A percentile compares a stretch with the other conserved stretches of the same genome.
Evolutionary conservation across 2,888 invertebrate genomes (phyloP).

Genomic region (Leptinotarsa peninsularis): DNA sequence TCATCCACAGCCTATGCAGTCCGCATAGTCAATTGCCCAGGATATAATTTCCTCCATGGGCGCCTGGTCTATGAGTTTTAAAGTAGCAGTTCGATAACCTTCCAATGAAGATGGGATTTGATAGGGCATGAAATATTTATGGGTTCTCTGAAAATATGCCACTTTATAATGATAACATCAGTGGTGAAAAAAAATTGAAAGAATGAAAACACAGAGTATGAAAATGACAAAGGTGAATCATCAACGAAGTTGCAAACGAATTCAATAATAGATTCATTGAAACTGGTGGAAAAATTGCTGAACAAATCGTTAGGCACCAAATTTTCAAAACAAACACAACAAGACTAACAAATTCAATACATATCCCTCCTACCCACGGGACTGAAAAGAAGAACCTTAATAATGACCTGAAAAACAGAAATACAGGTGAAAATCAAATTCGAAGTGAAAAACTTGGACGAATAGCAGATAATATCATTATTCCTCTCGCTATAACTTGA

Average conservation of each 20-base stretch:
- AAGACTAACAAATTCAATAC: not conserved
- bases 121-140: not conserved
- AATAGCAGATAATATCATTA: too few relatives aligned
- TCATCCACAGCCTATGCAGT: conserved; percentile 7
- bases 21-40: conserved; percentile 2
- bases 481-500: too few relatives aligned
- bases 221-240: not conserved
- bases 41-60: not conserved
- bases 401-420: too few relatives aligned
- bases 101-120: not conserved
- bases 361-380: too few relatives aligned
- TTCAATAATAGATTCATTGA: not conserved
- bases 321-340: not conserved
- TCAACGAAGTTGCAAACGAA: conserved; percentile 16
- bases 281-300: not conserved
- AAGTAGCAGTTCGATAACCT: conserved; percentile 14
- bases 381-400: too few relatives aligned
- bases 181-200: not conserved
- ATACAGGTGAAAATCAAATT: too few relatives aligned
- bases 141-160: too few relatives aligned
- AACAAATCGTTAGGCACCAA: not conserved
- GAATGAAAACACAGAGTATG: not conserved
- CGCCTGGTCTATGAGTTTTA: not conserved
- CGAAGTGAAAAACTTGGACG: too few relatives aligned
- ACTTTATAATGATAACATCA: too few relatives aligned